Evolutionary conservation across 2,113 vertebrate genomes (phyloP).

Genomic region (Centropristis striata): DNA sequence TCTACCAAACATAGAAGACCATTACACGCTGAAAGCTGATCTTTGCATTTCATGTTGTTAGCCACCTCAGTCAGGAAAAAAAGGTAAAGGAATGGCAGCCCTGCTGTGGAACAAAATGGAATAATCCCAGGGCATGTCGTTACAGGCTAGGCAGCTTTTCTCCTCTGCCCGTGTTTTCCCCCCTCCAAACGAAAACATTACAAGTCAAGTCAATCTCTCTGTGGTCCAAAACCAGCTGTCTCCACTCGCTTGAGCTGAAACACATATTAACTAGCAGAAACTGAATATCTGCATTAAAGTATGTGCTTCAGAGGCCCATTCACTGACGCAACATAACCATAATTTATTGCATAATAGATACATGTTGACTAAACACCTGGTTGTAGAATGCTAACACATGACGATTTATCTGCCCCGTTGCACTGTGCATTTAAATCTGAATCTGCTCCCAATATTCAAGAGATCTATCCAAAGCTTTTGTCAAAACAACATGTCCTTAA

Average conservation of each 20-base stretch:
- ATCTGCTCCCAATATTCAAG: not conserved
- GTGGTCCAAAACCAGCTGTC: conserved; percentile 63
- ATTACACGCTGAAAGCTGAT: conserved; percentile 8
- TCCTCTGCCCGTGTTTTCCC: conserved; percentile 42
- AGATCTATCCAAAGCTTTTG: not conserved
- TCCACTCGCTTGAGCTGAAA: conserved; percentile 30
- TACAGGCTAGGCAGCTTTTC: conserved; percentile 74
- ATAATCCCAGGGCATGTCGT: conserved; percentile 78
- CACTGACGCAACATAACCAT: conserved; percentile 15
- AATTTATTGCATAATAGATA: not conserved
- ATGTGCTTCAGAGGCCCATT: conserved; percentile 11
- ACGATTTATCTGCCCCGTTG: not conserved
- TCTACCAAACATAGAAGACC: not conserved
- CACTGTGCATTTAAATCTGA: not conserved
- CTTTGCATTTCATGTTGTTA: conserved; percentile 33
- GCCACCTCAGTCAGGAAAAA: conserved; percentile 39
- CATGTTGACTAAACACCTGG: not conserved
- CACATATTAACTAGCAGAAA: conserved; percentile 58
- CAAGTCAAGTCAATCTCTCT: conserved; percentile 57
- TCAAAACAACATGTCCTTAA: not conserved
- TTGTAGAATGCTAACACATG: not conserved
- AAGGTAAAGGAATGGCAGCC: conserved; percentile 70
- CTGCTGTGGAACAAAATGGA: conserved; percentile 69
- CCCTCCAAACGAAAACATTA: conserved; percentile 67
- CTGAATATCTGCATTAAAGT: conserved; percentile 59